Conservation (phyloP, 2,888 invertebrate genomes). For the Meloe dianella region DNA sequence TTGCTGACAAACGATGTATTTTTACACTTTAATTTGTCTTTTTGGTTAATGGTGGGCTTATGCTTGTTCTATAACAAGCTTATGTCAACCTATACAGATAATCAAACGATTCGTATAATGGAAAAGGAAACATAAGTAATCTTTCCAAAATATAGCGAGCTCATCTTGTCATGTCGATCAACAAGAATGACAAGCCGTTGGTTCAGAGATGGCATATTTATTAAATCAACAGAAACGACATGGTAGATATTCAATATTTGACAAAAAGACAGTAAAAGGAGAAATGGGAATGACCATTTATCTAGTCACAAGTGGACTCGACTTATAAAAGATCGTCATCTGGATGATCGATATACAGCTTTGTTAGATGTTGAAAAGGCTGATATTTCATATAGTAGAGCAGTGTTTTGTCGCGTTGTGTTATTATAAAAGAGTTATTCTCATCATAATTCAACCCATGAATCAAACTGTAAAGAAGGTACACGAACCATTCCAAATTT, state of each 20-base stretch:
- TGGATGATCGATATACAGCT: conserved; percentile 68
- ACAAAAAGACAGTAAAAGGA: background rate
- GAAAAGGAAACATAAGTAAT: no score
- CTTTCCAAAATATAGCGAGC: no score
- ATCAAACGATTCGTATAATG: no score
- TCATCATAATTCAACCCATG: conserved; percentile 72
- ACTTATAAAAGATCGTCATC: conserved; percentile 58
- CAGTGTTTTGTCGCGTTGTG: conserved; percentile 69
- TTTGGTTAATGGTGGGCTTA: conserved; percentile 65
- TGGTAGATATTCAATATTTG: conserved; percentile 63
- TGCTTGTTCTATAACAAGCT: no score
- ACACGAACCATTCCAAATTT: no score
- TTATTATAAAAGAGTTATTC: conserved; percentile 68
- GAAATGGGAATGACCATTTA: conserved; percentile 21
- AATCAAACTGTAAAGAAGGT: conserved; percentile 75
- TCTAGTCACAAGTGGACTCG: conserved; percentile 72
- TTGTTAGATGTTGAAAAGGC: conserved; percentile 75
- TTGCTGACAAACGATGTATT: conserved; percentile 70
- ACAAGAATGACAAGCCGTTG: conserved; percentile 77
- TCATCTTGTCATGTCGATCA: no score
- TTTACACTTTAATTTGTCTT: conserved; percentile 74
- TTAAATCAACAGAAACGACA: conserved; percentile 75
- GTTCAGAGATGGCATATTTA: conserved; percentile 80
- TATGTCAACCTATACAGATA: no score
- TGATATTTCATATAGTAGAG: conserved; percentile 74